Evolutionary conservation across 2,888 invertebrate species (phyloP), one percentile per base, ranked within the genome.

Genomic region (Acronicta aceris): DNA sequence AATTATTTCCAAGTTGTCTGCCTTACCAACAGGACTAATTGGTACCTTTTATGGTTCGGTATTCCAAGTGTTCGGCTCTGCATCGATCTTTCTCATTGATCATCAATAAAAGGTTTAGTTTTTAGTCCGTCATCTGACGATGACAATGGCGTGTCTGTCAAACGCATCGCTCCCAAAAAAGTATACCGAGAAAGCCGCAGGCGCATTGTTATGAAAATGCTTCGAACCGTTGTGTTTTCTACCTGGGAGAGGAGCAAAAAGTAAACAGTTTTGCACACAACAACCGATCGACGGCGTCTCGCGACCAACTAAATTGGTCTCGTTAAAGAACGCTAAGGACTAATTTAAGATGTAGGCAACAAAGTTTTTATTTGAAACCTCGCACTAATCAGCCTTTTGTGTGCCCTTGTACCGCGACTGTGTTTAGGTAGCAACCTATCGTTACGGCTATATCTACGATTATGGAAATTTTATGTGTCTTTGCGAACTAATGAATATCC

Each of bases 131-230:
- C 92, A 93, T 93, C 89, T 89, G 89, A 88, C 86, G 88, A 93
- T 90, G 93, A 94, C 93, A 94, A 94, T 92, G 88, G 93, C 90
- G 89, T 89, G 92, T 90, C 91, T 89, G 91, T 89, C 92, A 90
- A 91, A 90, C 88, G 90, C 88, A 86, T 90, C 87, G 81, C 83
- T 68, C 79, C 86, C 85, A 92, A 93, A 94, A 91, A 93, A 92
- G 83, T 86, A 87, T 87, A 86, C 86, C 82, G 89, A 89, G 92
- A 91, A 88, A 91, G 90, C 88, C 90, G 89, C 89, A 77, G 88
- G 90, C 90, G 92, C 93, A 94, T 94, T 94, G 93, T 94, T 92
- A 94, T 93, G 91, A 93, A 93, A 93, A 94, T 93, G 89, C 87
- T 89, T 85, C 79, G 86, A 89, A 84, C 91, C 89, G 89, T 91